A percentile compares a stretch with the other conserved stretches of the same genome.
phyloP scores from a whole-genome alignment of 2,113 vertebrate species.

The Bujurquina vittata region DNA sequence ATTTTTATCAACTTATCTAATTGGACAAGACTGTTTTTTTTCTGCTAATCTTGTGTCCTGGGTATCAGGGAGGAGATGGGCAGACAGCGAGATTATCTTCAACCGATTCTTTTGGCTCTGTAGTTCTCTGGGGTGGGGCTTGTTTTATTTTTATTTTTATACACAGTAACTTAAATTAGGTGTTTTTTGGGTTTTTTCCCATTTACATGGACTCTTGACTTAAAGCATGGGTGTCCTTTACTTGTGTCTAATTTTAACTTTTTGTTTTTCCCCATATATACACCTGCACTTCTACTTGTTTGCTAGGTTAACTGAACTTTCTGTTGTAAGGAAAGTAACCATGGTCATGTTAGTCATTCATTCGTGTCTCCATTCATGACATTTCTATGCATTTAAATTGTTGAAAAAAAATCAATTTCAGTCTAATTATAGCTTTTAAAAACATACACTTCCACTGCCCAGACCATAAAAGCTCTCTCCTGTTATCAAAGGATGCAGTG shows the following conservation, averaged over 20 bases:
- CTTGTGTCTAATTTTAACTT: conserved; percentile 3
- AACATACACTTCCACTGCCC: neutral
- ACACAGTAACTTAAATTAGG: neutral
- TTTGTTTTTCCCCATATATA: conserved; percentile 38
- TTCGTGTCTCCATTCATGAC: neutral
- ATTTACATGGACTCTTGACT: neutral
- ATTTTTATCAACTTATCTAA: neutral
- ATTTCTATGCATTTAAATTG: neutral
- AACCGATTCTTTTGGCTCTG: conserved; percentile 15
- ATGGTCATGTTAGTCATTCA: neutral
- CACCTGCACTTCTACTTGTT: neutral
- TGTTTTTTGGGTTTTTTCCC: neutral
- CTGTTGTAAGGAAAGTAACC: neutral
- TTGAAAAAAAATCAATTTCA: neutral
- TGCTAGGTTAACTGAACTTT: neutral
- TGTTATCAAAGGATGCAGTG: neutral
- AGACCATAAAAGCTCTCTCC: neutral
- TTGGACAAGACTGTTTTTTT: neutral
- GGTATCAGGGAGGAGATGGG: neutral
- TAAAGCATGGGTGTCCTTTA: conserved; percentile 4
- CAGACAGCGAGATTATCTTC: conserved; percentile 6
- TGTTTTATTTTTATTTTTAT: conserved; percentile 1
- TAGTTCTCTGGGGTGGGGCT: neutral
- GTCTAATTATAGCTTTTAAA: neutral
- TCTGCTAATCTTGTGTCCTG: conserved; percentile 13